Base-by-base conservation (phyloP, 2,113 vertebrate species). In the Notechis scutatus region DNA sequence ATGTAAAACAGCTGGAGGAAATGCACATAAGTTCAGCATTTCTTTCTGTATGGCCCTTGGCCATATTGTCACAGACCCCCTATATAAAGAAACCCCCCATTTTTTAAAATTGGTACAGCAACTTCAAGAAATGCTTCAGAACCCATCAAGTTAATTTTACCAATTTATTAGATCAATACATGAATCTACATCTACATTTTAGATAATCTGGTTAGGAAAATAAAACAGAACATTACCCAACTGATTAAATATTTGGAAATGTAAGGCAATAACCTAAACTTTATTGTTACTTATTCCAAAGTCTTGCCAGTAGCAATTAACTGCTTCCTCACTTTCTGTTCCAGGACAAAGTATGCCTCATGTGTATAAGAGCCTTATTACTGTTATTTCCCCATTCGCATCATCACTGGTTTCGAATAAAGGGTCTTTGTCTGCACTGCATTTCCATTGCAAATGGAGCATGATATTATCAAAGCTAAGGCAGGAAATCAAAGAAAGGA, bases 391-490 rank as follows among this genome's bases (percentile, higher is more conserved):
- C 91, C 91, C 34, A 81, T 39, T 81, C 3, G 34, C 74, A 81
- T 81, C 34, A 81, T 81, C 64, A 47, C 85, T 29, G 90, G 57
- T 42, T 93, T 24, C 0, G 39, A 54, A 61, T 86, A 90, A 88
- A 94, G 61, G 93, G 93, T 91, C 64, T 93, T 94, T 64, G 15
- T 34, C 90, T 88, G 50, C 52, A 50, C 34, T 34, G 39, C 39
- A 12, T 34, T 92, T 90, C 20, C 39, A 20, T 5, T 93, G 87
- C 50, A 94, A 94, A 91, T 52, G 34, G 8, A 1, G 0, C 92
- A 69, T 23, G 45, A 26, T 81, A 59, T 92, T 94, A 94, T 89
- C 93, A 94, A 94, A 95, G 64, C 39, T 85, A 91, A 91, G 93
- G 87, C 23, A 91, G 54, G 18, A 64, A 94, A 61, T 24, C 55